These are phyloP conservation scores for Cyphomyrus plagiostoma DNA, from an alignment of 2,113 vertebrate genomes.

Conservation along the genomic window DNA sequence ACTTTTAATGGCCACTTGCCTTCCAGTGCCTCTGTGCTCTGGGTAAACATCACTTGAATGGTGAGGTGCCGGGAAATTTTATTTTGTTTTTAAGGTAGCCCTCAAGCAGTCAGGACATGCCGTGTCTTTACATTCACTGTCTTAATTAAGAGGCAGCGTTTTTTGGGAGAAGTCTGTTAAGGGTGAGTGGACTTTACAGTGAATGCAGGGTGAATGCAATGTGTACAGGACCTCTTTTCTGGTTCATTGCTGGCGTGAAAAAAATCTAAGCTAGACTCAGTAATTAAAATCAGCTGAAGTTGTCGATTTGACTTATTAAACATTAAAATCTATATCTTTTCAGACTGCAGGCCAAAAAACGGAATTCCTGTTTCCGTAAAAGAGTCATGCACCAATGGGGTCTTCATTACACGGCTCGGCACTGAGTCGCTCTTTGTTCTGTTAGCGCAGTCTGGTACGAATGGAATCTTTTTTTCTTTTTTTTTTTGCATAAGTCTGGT, in stretches of 20 bases:
- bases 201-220: background rate
- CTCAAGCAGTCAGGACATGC: slow-evolving; percentile 31
- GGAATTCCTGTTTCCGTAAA: background rate
- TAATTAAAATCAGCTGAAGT: slow-evolving; percentile 3
- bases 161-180: slow-evolving; percentile 34
- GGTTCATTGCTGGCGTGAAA: background rate
- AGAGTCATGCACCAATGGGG: background rate
- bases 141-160: slow-evolving; percentile 21
- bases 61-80: slow-evolving; percentile 7
- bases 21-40: slow-evolving; percentile 31
- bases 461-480: background rate
- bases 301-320: background rate
- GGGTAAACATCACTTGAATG: slow-evolving; percentile 51
- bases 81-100: background rate
- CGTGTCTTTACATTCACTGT: background rate
- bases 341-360: background rate
- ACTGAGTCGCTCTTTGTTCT: background rate
- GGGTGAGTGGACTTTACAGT: slow-evolving; percentile 18
- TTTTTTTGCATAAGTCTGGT: slow-evolving; percentile 9
- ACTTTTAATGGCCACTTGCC: slow-evolving; percentile 54
- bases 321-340: background rate
- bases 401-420: background rate
- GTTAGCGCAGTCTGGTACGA: background rate
- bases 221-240: slow-evolving; percentile 38
- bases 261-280: background rate